Conservation (phyloP, 2,797 vertebrate genomes). For the Argentina silus region DNA sequence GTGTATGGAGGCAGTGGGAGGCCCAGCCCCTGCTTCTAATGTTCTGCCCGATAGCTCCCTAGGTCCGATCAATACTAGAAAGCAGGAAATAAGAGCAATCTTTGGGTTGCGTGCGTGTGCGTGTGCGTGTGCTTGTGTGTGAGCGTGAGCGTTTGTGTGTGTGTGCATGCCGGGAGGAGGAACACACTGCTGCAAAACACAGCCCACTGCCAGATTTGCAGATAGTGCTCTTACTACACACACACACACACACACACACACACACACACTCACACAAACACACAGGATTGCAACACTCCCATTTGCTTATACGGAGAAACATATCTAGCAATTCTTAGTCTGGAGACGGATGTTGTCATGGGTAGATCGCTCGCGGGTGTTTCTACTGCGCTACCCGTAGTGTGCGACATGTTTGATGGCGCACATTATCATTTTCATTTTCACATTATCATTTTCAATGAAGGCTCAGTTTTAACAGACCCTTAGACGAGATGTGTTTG, state of each 20-base stretch:
- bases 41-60: slow-evolving; percentile 56
- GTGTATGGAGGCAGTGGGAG: slow-evolving; percentile 4
- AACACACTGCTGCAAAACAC: slow-evolving; percentile 17
- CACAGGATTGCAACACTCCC: too few relatives aligned
- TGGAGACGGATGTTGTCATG: too few relatives aligned
- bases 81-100: slow-evolving; percentile 53
- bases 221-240: slow-evolving; percentile 23
- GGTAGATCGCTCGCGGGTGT: too few relatives aligned
- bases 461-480: too few relatives aligned
- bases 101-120: slow-evolving; percentile 31
- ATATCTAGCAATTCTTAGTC: too few relatives aligned
- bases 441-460: too few relatives aligned
- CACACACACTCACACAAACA: slow-evolving; percentile 19
- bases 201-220: slow-evolving; percentile 28
- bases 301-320: too few relatives aligned
- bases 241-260: slow-evolving; percentile 10
- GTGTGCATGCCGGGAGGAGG: not conserved
- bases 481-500: too few relatives aligned
- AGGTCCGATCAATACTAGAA: slow-evolving; percentile 53
- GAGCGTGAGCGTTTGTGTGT: slow-evolving; percentile 17
- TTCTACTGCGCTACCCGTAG: too few relatives aligned
- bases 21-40: slow-evolving; percentile 35
- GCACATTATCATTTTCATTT: too few relatives aligned
- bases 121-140: slow-evolving; percentile 23
- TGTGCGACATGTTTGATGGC: too few relatives aligned